Evolutionary conservation across 2,113 vertebrate genomes (phyloP).

Genomic region (Ancistrus triradiatus): DNA sequence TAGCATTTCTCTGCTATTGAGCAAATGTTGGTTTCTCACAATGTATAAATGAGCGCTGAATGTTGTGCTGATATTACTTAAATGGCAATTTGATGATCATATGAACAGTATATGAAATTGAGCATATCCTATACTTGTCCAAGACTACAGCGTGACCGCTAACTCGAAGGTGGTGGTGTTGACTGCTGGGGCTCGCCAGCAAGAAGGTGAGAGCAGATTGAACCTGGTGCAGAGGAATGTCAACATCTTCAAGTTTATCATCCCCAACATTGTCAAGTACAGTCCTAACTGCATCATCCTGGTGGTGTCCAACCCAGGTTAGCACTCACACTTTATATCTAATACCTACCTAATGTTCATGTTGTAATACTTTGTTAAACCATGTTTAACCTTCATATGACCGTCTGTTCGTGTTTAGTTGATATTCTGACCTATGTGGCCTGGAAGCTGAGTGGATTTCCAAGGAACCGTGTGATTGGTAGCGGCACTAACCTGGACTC

Average conservation of each 20-base stretch:
- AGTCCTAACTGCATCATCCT: conserved; percentile 92
- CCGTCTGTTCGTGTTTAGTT: conserved; percentile 73
- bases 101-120: background rate
- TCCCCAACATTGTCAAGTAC: conserved; percentile 95
- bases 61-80: too few relatives aligned
- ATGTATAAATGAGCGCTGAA: too few relatives aligned
- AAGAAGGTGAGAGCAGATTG: conserved; percentile 95
- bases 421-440: conserved; percentile 96
- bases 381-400: too few relatives aligned
- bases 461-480: conserved; percentile 89
- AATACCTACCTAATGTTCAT: too few relatives aligned
- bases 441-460: conserved; percentile 97
- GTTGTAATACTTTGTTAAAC: too few relatives aligned
- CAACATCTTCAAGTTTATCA: conserved; percentile 99
- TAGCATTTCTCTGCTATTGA: too few relatives aligned
- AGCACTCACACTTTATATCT: too few relatives aligned
- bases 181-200: conserved; percentile 94
- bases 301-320: conserved; percentile 86
- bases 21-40: too few relatives aligned
- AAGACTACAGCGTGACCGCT: conserved; percentile 93
- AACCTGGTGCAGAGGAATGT: conserved; percentile 97
- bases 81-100: too few relatives aligned
- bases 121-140: background rate
- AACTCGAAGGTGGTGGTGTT: conserved; percentile 93
- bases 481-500: conserved; percentile 97